A percentile compares a stretch with the other conserved stretches of the same genome.
Evolutionary conservation across 1,140 invertebrate species (phyloP).

Genomic region (Dendrolimus punctatus): DNA sequence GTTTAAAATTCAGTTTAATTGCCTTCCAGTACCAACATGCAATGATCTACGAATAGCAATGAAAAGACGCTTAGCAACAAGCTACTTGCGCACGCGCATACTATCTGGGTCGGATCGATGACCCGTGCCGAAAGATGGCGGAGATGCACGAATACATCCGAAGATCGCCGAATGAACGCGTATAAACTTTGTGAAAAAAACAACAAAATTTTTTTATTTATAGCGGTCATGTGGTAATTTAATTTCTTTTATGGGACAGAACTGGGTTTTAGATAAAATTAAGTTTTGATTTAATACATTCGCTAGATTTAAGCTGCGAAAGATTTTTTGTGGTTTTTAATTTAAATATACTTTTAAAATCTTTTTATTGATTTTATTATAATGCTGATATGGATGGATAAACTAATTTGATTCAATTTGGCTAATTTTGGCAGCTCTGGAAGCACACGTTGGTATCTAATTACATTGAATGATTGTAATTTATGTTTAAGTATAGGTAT

Average conservation of each 20-base stretch:
- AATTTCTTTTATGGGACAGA: constrained; percentile 14
- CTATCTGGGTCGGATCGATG: constrained; percentile 23
- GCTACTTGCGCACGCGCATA: constrained; percentile 8
- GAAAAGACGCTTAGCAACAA: constrained; percentile 15
- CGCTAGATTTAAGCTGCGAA: no score
- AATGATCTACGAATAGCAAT: not conserved
- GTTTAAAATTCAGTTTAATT: no score
- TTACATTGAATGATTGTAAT: no score
- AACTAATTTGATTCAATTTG: no score
- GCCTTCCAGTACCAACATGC: no score
- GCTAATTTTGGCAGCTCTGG: no score
- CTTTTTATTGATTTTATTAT: no score
- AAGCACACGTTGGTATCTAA: no score
- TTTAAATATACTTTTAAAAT: no score
- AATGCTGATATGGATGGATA: no score
- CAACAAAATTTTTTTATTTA: constrained; percentile 5
- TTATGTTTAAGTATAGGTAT: no score
- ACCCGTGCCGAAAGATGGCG: constrained; percentile 16
- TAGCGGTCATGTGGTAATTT: constrained; percentile 8
- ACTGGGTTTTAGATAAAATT: constrained; percentile 11
- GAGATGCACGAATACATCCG: constrained; percentile 9
- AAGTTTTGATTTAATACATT: constrained; percentile 5
- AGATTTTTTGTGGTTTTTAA: no score
- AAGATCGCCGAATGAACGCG: constrained; percentile 7
- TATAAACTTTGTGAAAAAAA: constrained; percentile 5